These are phyloP conservation scores for Electrona antarctica DNA, from an alignment of 2,113 vertebrate genomes.

Conservation along the genomic window DNA sequence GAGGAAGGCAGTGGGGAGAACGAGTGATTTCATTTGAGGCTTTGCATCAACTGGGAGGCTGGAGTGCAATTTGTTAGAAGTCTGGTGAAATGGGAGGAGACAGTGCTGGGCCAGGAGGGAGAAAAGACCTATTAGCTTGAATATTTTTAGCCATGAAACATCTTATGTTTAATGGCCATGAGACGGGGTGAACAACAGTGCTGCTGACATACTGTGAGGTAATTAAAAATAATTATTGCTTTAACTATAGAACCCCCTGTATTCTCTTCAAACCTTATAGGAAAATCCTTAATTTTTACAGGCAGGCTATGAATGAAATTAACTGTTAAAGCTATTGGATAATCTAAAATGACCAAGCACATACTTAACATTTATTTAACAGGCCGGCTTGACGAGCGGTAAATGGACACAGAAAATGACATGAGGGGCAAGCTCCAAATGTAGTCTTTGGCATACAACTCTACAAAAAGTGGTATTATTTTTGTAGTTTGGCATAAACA, in stretches of 20 bases:
- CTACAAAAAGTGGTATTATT: no score
- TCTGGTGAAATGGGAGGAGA: conserved; percentile 53
- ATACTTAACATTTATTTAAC: conserved; percentile 23
- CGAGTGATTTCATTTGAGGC: conserved; percentile 63
- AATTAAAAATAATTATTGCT: conserved; percentile 26
- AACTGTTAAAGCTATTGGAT: conserved; percentile 23
- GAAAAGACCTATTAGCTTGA: conserved; percentile 47
- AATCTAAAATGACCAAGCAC: not conserved
- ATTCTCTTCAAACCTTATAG: no score
- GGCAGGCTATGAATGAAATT: conserved; percentile 10
- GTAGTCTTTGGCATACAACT: no score
- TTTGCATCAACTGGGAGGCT: conserved; percentile 40
- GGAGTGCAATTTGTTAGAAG: conserved; percentile 56
- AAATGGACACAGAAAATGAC: no score
- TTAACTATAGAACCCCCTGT: no score
- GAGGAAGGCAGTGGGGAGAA: conserved; percentile 45
- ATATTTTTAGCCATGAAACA: conserved; percentile 9
- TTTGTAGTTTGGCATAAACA: no score
- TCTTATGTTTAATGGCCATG: not conserved
- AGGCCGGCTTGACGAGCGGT: conserved; percentile 3
- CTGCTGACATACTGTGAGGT: conserved; percentile 15
- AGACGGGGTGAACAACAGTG: conserved; percentile 14
- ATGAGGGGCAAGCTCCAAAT: no score
- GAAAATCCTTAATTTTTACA: no score
- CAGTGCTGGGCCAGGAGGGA: conserved; percentile 16